Conservation (phyloP, 2,888 invertebrate species). For the Polylopha cassiicola region DNA sequence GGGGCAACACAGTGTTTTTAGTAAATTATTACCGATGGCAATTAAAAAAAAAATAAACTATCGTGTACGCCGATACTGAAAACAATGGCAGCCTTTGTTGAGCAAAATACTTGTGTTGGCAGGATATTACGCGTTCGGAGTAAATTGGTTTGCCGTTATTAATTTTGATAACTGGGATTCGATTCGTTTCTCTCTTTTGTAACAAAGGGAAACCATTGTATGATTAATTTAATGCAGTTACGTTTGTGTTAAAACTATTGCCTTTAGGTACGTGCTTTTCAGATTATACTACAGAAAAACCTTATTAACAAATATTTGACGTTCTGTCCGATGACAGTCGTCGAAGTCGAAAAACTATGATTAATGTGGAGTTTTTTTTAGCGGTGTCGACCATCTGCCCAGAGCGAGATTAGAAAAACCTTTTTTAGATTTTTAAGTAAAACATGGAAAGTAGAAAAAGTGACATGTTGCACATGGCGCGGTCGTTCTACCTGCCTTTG, state of each 20-base stretch:
- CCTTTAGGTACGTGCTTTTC: conserved; percentile 25
- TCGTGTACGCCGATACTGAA: conserved; percentile 40
- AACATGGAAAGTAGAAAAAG: conserved; percentile 66
- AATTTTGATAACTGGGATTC: conserved; percentile 76
- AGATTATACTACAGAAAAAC: too few species aligned
- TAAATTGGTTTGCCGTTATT: conserved; percentile 74
- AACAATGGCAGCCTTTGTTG: conserved; percentile 54
- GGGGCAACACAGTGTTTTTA: too few species aligned
- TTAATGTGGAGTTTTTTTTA: conserved; percentile 40
- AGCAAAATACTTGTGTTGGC: conserved; percentile 54
- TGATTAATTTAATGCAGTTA: conserved; percentile 68
- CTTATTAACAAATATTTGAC: conserved; percentile 7
- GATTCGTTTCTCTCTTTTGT: conserved; percentile 74
- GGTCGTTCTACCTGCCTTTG: conserved; percentile 72
- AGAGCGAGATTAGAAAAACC: conserved; percentile 62
- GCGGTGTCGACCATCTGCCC: conserved; percentile 57
- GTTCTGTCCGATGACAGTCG: conserved; percentile 8
- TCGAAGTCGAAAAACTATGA: conserved; percentile 9
- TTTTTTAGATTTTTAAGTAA: conserved; percentile 64
- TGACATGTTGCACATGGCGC: conserved; percentile 73
- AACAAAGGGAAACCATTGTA: conserved; percentile 74
- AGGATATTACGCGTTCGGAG: conserved; percentile 71
- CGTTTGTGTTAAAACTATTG: conserved; percentile 53
- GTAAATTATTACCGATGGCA: conserved; percentile 11
- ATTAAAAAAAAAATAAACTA: conserved; percentile 10